Evolutionary conservation across 2,888 invertebrate species (phyloP), one percentile per base, ranked within the genome.

Genomic region (Nysson spinosus): DNA sequence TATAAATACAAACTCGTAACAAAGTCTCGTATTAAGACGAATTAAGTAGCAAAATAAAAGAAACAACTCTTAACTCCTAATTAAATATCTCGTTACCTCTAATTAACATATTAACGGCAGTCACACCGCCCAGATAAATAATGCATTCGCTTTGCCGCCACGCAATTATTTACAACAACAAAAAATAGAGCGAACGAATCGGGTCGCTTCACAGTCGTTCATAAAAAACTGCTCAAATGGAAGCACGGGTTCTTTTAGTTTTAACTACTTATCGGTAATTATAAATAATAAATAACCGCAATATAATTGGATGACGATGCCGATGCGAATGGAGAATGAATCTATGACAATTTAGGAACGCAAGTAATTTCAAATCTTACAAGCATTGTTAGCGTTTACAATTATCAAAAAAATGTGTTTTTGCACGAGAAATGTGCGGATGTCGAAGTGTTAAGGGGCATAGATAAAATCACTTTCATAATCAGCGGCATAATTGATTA

Each of bases 21-120:
- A 72, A 42, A 49, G 35, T 60, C 54, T 34, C 51, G 50, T 39
- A 35, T 11, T 30, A 60, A 56, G 58, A 71, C 28, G 54, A 19
- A 28, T 61, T 43, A 17, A 20, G 19, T 49, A 39, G 28, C 32
- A 43, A 28, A n/a, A n/a, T n/a, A 17, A 34, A 32, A 20, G 34
- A 65, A 72, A 56, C 60, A 72, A 72, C 56, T 44, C 67, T 64
- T 71, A 63, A 50, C 17, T 0, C n/a, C 47, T 71, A 67, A 71
- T 72, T 65, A 65, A 64, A 72, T 68, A 68, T 55, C 44, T 64
- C 56, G 22, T 42, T 69, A 55, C 28, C 47, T 32, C 30, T 67
- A 50, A 46, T 34, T 49, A 62, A 63, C 22, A n/a, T 30, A 16
- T 7, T 47, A 32, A 24, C 24, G 49, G 22, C 55, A 32, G 49